Evolutionary conservation across 2,113 vertebrate genomes (phyloP), one percentile per base, ranked within the genome.

Genomic region (Daubentonia madagascariensis): DNA sequence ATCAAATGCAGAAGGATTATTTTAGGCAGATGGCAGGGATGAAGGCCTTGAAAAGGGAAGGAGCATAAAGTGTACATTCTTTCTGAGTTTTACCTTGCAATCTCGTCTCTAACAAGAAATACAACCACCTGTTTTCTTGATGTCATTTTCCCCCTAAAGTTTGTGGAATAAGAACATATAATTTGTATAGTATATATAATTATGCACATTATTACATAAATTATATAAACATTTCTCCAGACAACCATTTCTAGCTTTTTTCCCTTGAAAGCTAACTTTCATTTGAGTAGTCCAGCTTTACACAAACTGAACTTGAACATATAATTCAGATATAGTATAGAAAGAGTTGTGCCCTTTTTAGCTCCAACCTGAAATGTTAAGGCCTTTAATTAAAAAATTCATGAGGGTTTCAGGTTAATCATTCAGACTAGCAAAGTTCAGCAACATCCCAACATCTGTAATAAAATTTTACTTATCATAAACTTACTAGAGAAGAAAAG

Each of bases 361-460:
- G 45, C 23, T 87, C 48, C 63, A 48, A 16, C 8, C 50, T 97
- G n/a, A 91, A 85, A 73, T n/a, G 65, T 40, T 54, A 81, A 96
- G 88, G 20, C 28, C 43, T 76, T 70, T 65, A 30, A 79, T 70
- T 87, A 35, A 97, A 96, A 96, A 93, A 57, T 80, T 37, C 37
- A 32, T 14, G 13, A 87, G 1, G 48, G 25, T 92, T 96, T 97
- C 50, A 92, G 17, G 30, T n/a, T 78, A 85, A 3, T 67, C 52
- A 63, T 94, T 95, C 22, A 91, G 25, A 73, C 9, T 67, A 96
- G 28, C 1, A 2, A 94, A 86, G 12, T 52, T 97, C 57, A 94
- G 40, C 6, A 68, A 63, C 2, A 81, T 70, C 23, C 32, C 28
- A 57, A 52, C 20, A 22, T 70, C 45, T 14, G 2, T 87, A 76